Evolutionary conservation across 2,888 invertebrate species (phyloP).

Genomic region (Coronaproctus castanopsis): DNA sequence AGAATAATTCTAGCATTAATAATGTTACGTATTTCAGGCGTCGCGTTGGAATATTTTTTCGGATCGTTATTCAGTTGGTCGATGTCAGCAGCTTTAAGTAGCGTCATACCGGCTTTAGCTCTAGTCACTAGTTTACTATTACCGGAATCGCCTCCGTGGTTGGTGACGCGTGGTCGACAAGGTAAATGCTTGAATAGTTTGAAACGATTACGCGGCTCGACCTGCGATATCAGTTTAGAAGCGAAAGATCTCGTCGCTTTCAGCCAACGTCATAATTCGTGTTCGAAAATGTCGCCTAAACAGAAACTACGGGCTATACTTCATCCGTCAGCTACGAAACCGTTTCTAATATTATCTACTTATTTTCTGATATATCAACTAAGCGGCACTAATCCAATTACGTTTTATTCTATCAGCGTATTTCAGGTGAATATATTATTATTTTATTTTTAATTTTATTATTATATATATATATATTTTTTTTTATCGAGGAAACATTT

Average conservation of each 20-base stretch:
- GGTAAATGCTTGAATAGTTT: constrained; percentile 34
- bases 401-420: constrained; percentile 46
- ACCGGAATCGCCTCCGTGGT: constrained; percentile 52
- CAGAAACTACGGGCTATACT: constrained; percentile 36
- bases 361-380: constrained; percentile 50
- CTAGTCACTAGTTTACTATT: constrained; percentile 38
- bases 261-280: constrained; percentile 38
- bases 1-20: no score
- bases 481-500: no score
- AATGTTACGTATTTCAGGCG: constrained; percentile 21
- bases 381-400: constrained; percentile 46
- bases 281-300: constrained; percentile 15
- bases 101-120: constrained; percentile 37
- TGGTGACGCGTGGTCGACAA: constrained; percentile 37
- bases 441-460: not conserved
- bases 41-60: constrained; percentile 21
- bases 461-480: no score
- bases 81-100: constrained; percentile 39
- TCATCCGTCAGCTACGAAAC: constrained; percentile 40
- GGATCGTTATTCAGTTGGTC: constrained; percentile 39
- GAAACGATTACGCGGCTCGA: constrained; percentile 37
- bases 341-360: constrained; percentile 37
- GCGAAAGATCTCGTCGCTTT: constrained; percentile 38
- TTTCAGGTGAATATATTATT: constrained; percentile 31
- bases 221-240: constrained; percentile 39